These are phyloP conservation scores for Stramonita haemastoma DNA, from an alignment of 2,888 invertebrate genomes.

Conservation along the genomic window DNA sequence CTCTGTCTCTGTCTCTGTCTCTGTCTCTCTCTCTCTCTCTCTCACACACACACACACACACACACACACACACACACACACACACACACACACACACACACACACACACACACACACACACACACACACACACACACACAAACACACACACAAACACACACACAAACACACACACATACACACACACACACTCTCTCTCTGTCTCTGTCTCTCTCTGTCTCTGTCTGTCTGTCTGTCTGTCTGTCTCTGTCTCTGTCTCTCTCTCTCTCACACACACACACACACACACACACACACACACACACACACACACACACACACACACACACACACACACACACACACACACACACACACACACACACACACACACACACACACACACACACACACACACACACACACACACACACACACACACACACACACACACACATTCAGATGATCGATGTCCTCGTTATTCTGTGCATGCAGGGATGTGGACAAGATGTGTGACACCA, in stretches of 20 bases:
- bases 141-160: slow-evolving; percentile 8
- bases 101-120: slow-evolving; percentile 6
- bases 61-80: background rate
- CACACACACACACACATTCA: background rate
- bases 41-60: background rate
- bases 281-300: no score
- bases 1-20: no score
- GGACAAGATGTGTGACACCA: slow-evolving; percentile 55
- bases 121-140: slow-evolving; percentile 21
- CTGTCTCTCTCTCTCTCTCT: no score
- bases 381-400: slow-evolving; percentile 8
- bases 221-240: background rate
- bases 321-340: no score
- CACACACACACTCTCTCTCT: background rate
- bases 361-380: slow-evolving; percentile 3
- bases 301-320: no score
- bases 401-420: background rate
- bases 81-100: background rate
- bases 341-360: no score
- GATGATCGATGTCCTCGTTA: background rate
- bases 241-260: background rate
- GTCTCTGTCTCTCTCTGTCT: background rate
- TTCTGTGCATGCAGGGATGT: slow-evolving; percentile 38
- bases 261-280: no score
- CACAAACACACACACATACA: slow-evolving; percentile 11